Percentiles rank a stretch among this genome's conserved stretches.
Evolutionary conservation across 1,140 invertebrate species (phyloP).

Genomic region (Subanguina moxae): DNA sequence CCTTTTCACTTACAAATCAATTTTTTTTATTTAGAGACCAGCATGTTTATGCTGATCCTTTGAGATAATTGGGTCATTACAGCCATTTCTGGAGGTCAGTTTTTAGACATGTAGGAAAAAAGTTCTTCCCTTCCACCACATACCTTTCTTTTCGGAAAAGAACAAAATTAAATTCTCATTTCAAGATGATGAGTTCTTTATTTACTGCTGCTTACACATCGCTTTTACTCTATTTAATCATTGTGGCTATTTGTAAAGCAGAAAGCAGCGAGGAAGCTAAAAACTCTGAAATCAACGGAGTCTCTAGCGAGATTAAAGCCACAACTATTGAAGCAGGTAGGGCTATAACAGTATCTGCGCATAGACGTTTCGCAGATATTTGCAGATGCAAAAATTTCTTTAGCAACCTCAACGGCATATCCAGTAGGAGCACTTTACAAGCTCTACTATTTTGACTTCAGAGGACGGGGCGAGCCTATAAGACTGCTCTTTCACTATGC

Average conservation of each 20-base stretch:
- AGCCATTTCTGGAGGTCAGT: too few relatives aligned
- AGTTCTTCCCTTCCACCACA: too few relatives aligned
- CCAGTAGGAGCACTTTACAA: slow-evolving; percentile 16
- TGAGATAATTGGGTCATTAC: too few relatives aligned
- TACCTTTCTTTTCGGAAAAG: too few relatives aligned
- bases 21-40: too few relatives aligned
- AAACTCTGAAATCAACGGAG: not conserved
- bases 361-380: not conserved
- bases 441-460: slow-evolving; percentile 33
- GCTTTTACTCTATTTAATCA: too few relatives aligned
- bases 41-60: too few relatives aligned
- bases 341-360: not conserved
- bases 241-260: not conserved
- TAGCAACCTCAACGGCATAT: not conserved
- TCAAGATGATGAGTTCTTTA: too few relatives aligned
- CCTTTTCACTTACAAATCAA: too few relatives aligned
- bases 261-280: not conserved
- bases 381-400: not conserved
- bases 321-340: not conserved
- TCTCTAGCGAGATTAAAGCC: not conserved
- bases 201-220: too few relatives aligned
- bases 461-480: slow-evolving; percentile 24
- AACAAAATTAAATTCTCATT: too few relatives aligned
- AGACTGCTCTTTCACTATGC: slow-evolving; percentile 28
- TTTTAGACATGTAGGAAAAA: too few relatives aligned